These are phyloP conservation scores for Pseudoips prasinana DNA, from an alignment of 2,888 invertebrate genomes.

Conservation along the genomic window DNA sequence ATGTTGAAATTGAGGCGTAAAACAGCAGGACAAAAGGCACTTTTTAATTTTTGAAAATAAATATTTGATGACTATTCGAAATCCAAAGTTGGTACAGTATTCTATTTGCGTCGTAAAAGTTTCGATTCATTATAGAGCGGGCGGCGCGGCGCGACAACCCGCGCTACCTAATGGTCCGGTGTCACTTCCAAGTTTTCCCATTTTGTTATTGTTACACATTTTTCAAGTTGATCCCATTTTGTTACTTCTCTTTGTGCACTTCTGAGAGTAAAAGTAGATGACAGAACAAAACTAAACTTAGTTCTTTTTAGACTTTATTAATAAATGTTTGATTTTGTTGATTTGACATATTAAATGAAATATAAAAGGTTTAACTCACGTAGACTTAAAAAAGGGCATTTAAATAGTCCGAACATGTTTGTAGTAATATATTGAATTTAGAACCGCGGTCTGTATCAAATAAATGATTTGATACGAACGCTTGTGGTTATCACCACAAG, in stretches of 20 bases:
- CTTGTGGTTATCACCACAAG: no score
- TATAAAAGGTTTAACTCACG: no score
- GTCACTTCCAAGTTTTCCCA: conserved; percentile 65
- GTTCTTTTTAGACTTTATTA: conserved; percentile 30
- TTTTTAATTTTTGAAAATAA: no score
- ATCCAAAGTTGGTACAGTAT: conserved; percentile 32
- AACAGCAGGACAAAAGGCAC: no score
- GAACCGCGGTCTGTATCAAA: no score
- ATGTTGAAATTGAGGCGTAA: no score
- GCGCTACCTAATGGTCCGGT: conserved; percentile 56
- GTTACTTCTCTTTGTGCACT: conserved; percentile 49
- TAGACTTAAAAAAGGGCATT: no score
- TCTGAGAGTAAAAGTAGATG: conserved; percentile 47
- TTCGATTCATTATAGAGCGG: conserved; percentile 56
- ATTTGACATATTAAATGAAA: no score
- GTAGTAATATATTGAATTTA: no score
- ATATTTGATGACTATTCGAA: conserved; percentile 28
- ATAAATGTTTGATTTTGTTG: no score
- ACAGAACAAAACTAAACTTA: conserved; percentile 44
- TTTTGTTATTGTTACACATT: conserved; percentile 67
- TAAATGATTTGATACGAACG: no score
- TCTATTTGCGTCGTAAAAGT: conserved; percentile 48
- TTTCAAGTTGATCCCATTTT: conserved; percentile 64
- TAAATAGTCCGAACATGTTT: no score
- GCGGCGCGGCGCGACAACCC: conserved; percentile 34